phyloP scores from a whole-genome alignment of 2,797 vertebrate species.

The Sarcophilus harrisii region DNA sequence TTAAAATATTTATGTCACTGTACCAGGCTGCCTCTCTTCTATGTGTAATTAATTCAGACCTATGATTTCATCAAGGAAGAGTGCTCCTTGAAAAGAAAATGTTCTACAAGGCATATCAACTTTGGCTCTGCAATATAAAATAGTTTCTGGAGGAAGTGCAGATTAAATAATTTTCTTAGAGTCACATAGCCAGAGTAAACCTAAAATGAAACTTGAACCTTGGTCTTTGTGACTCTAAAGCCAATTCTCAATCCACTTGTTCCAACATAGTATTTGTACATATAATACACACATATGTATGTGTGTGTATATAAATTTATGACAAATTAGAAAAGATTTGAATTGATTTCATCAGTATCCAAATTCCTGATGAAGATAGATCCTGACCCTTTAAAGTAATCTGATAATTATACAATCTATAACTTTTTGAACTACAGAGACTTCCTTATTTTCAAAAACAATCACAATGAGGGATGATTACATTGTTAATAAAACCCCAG shows the following conservation, averaged over 20 bases:
- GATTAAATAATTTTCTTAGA: not conserved
- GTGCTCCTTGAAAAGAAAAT: not conserved
- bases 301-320: not conserved
- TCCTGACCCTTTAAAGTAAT: constrained; percentile 12
- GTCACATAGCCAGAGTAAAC: not conserved
- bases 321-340: not conserved
- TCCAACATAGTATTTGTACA: not conserved
- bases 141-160: not conserved
- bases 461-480: constrained; percentile 35
- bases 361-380: constrained; percentile 43
- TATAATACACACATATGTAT: not conserved
- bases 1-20: not conserved
- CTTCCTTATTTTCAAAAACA: constrained; percentile 3
- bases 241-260: not conserved
- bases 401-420: not conserved
- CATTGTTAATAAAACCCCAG: constrained; percentile 6
- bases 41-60: not conserved
- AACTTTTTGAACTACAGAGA: constrained; percentile 26
- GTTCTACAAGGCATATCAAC: not conserved
- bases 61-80: not conserved
- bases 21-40: not conserved
- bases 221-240: not conserved
- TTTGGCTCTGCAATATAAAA: not conserved
- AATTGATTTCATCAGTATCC: constrained; percentile 6
- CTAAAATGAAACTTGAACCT: not conserved